These are phyloP conservation scores for Mionectes macconnelli DNA, from an alignment of 2,113 vertebrate genomes.

Conservation along the genomic window DNA sequence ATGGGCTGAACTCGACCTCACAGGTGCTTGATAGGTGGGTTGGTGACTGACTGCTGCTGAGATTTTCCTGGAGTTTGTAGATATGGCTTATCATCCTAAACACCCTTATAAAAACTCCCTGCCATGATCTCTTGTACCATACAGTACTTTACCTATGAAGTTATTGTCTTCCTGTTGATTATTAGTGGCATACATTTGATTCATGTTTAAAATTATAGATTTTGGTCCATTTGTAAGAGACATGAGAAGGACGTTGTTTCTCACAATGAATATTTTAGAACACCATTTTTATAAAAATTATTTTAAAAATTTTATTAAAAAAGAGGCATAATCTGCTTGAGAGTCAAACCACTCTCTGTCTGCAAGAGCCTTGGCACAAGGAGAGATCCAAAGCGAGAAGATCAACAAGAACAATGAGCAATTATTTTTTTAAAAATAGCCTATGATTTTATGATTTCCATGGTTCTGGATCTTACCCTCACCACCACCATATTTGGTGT, in stretches of 20 bases:
- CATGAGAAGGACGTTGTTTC: not conserved
- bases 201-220: not conserved
- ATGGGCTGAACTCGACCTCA: not conserved
- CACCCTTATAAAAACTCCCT: not conserved
- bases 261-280: not conserved
- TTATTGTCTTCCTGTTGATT: not conserved
- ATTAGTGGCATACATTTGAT: not conserved
- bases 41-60: not conserved
- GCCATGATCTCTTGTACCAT: not conserved
- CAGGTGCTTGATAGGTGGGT: not conserved
- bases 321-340: not conserved
- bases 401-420: not conserved
- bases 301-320: not conserved
- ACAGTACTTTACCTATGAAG: not conserved
- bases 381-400: not conserved
- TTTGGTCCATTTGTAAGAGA: not conserved
- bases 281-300: not conserved
- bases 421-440: not conserved
- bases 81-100: not conserved
- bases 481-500: not conserved
- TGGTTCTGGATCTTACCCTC: not conserved
- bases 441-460: not conserved
- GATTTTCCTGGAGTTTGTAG: not conserved
- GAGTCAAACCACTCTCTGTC: not conserved
- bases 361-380: not conserved